Evolutionary conservation across 2,797 vertebrate genomes (phyloP).

Genomic region (Myotis pilosus): DNA sequence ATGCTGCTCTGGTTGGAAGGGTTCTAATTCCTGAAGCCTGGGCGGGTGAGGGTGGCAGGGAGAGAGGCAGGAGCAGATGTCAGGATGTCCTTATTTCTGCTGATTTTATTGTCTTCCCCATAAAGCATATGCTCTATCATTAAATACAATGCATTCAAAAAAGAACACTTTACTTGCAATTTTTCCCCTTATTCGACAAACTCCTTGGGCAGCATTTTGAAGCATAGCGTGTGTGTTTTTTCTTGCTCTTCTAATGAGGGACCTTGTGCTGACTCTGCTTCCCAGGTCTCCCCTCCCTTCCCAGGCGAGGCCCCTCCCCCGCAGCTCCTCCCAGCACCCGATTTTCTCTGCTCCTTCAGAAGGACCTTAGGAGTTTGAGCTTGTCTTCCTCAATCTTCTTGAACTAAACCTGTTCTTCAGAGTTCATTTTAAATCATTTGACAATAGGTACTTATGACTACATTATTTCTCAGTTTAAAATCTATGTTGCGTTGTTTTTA

Average conservation of each 20-base stretch:
- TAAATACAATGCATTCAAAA: not conserved
- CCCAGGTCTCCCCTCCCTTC: not conserved
- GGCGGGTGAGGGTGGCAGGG: no score
- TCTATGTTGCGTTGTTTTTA: not conserved
- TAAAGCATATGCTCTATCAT: not conserved
- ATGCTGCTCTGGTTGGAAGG: not conserved
- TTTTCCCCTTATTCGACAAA: not conserved
- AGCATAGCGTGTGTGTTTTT: not conserved
- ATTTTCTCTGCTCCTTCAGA: not conserved
- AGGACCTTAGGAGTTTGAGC: not conserved
- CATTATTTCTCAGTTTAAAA: conserved; percentile 16
- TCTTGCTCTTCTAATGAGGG: not conserved
- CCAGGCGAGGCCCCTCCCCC: no score
- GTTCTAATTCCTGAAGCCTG: not conserved
- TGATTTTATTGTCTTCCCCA: not conserved
- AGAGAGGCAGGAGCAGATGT: not conserved
- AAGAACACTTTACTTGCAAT: not conserved
- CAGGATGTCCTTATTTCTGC: not conserved
- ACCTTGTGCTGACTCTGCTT: not conserved
- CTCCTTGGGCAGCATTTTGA: not conserved
- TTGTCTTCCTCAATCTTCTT: not conserved
- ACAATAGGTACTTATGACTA: not conserved
- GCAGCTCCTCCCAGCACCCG: not conserved
- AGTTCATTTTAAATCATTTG: not conserved
- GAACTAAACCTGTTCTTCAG: not conserved